These are phyloP conservation scores for Meteorus sp. DNA, from an alignment of 1,140 invertebrate genomes.

Conservation along the genomic window DNA sequence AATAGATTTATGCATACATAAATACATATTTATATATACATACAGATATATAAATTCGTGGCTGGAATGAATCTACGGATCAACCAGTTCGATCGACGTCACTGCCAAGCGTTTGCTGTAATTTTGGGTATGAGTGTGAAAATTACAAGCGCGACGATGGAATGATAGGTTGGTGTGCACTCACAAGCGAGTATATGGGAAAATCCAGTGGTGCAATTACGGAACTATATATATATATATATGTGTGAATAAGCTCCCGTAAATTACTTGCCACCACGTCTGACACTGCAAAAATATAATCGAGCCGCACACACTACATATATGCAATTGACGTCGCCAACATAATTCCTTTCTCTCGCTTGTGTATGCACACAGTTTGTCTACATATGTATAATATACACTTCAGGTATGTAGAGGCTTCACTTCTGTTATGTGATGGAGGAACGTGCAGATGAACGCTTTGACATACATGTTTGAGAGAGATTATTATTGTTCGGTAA, in stretches of 20 bases:
- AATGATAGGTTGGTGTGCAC: not conserved
- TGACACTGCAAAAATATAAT: conserved; percentile 31
- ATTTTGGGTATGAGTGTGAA: not conserved
- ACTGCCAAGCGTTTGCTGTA: not conserved
- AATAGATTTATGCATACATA: too few relatives aligned
- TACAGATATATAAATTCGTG: too few relatives aligned
- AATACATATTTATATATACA: not conserved
- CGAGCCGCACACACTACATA: too few relatives aligned
- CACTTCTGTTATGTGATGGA: too few relatives aligned
- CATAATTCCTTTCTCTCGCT: conserved; percentile 12
- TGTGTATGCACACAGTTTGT: too few relatives aligned
- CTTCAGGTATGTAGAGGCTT: not conserved
- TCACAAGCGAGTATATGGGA: not conserved
- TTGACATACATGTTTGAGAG: too few relatives aligned
- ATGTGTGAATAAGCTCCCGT: conserved; percentile 31
- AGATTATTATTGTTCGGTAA: too few relatives aligned
- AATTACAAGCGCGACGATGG: not conserved
- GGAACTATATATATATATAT: conserved; percentile 27
- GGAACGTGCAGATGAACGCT: too few relatives aligned
- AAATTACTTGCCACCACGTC: conserved; percentile 41
- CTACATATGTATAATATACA: not conserved
- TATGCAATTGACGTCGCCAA: conserved; percentile 40
- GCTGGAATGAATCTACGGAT: not conserved
- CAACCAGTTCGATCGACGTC: not conserved
- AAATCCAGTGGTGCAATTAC: not conserved